Conservation (phyloP, 2,888 invertebrate genomes). For the Heliconius cydno region DNA sequence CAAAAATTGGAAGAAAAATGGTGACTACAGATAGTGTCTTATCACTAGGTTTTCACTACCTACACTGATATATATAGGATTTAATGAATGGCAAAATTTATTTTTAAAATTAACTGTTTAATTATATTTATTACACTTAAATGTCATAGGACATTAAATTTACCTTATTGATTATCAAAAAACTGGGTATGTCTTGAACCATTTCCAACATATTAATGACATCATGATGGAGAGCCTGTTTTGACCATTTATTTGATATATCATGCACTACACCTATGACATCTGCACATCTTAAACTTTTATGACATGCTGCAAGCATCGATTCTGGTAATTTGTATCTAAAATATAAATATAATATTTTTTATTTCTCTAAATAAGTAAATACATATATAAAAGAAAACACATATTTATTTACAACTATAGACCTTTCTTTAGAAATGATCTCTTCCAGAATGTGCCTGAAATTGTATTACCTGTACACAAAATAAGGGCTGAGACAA, state of each 20-base stretch:
- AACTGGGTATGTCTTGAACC: slow-evolving; percentile 84
- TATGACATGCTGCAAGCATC: slow-evolving; percentile 80
- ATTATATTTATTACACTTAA: background rate
- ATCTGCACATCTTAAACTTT: slow-evolving; percentile 88
- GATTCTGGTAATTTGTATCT: slow-evolving; percentile 73
- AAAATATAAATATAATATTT: slow-evolving; percentile 45
- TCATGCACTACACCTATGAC: slow-evolving; percentile 94
- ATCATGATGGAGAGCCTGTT: slow-evolving; percentile 87
- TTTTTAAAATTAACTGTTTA: too few species aligned
- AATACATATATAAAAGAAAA: too few species aligned
- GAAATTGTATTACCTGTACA: too few species aligned
- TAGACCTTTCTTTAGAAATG: too few species aligned
- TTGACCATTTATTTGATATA: slow-evolving; percentile 87
- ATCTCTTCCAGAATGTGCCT: too few species aligned
- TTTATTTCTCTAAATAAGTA: background rate
- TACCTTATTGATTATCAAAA: slow-evolving; percentile 96
- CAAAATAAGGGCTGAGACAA: too few species aligned
- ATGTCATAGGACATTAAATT: slow-evolving; percentile 4
- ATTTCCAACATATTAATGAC: slow-evolving; percentile 87
- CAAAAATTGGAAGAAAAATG: too few species aligned
- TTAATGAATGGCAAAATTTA: too few species aligned
- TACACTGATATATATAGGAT: too few species aligned
- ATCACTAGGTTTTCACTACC: too few species aligned
- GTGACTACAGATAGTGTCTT: too few species aligned
- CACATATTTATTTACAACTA: too few species aligned